Percentiles rank a stretch among this genome's conserved stretches.
phyloP scores from a whole-genome alignment of 1,140 invertebrate genomes.

The Spodoptera litura region DNA sequence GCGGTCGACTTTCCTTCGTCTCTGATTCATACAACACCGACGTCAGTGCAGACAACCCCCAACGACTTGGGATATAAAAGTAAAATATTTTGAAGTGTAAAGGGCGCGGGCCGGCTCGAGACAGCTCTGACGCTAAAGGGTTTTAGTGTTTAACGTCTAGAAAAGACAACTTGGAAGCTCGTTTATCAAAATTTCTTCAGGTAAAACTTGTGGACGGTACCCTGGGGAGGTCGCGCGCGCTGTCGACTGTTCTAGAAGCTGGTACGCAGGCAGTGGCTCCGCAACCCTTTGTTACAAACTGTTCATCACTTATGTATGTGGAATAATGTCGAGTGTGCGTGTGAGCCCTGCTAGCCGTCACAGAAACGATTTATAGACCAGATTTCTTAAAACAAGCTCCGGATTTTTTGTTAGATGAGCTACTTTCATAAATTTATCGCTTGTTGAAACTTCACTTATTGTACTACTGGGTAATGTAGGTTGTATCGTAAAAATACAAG shows the following conservation, averaged over 20 bases:
- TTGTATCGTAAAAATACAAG: not conserved
- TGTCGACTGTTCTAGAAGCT: constrained; percentile 16
- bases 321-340: constrained; percentile 20
- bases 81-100: constrained; percentile 3
- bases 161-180: constrained; percentile 43
- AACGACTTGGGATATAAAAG: constrained; percentile 2
- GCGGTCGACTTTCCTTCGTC: not conserved
- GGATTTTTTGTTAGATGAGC: not conserved
- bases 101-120: constrained; percentile 15
- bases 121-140: constrained; percentile 45
- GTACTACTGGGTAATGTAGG: not conserved
- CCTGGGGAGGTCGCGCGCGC: constrained; percentile 11
- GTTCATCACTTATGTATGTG: constrained; percentile 39
- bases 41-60: not conserved
- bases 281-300: constrained; percentile 25
- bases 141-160: constrained; percentile 34
- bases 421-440: constrained; percentile 3
- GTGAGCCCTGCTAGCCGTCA: not conserved
- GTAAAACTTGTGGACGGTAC: constrained; percentile 36
- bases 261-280: not conserved
- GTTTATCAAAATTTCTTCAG: constrained; percentile 55
- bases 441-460: not conserved
- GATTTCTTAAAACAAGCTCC: not conserved
- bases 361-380: not conserved
- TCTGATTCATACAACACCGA: constrained; percentile 14